A percentile compares a stretch with the other conserved stretches of the same genome.
Conservation (phyloP, 2,797 vertebrate genomes). For the Perdix hodgsoniae region DNA sequence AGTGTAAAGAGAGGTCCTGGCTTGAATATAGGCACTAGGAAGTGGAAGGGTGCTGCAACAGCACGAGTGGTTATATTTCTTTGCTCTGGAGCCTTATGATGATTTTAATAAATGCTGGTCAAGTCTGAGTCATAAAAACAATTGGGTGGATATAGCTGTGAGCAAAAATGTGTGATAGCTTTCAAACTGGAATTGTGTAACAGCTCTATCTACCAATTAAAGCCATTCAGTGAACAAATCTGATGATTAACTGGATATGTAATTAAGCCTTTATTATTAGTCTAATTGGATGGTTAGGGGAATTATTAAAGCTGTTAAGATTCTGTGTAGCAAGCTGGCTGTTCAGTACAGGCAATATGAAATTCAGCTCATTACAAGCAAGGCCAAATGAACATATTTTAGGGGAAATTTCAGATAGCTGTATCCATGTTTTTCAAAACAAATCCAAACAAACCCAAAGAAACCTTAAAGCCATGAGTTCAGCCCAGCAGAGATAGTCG, state of each 20-base stretch:
- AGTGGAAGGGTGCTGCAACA: not conserved
- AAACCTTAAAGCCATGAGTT: constrained; percentile 36
- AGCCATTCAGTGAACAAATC: constrained; percentile 74
- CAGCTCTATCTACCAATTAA: constrained; percentile 73
- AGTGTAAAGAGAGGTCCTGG: not conserved
- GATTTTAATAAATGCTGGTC: constrained; percentile 32
- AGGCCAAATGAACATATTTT: constrained; percentile 64
- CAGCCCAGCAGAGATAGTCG: not conserved
- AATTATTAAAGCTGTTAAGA: constrained; percentile 77
- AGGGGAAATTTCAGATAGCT: constrained; percentile 56
- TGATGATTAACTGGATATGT: constrained; percentile 72
- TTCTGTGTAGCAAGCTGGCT: constrained; percentile 69
- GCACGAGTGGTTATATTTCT: not conserved
- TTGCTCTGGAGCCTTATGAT: not conserved
- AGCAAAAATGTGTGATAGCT: constrained; percentile 55
- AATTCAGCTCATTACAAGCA: constrained; percentile 72
- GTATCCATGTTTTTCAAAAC: constrained; percentile 52
- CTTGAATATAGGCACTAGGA: not conserved
- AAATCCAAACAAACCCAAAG: constrained; percentile 57
- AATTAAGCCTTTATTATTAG: constrained; percentile 77
- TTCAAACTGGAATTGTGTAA: constrained; percentile 48
- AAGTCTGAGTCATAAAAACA: constrained; percentile 12
- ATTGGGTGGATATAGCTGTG: constrained; percentile 19
- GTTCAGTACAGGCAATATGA: constrained; percentile 62
- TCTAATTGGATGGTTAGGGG: constrained; percentile 79